Conservation (phyloP, 1,140 invertebrate species). For the Drosophila murphyi region DNA sequence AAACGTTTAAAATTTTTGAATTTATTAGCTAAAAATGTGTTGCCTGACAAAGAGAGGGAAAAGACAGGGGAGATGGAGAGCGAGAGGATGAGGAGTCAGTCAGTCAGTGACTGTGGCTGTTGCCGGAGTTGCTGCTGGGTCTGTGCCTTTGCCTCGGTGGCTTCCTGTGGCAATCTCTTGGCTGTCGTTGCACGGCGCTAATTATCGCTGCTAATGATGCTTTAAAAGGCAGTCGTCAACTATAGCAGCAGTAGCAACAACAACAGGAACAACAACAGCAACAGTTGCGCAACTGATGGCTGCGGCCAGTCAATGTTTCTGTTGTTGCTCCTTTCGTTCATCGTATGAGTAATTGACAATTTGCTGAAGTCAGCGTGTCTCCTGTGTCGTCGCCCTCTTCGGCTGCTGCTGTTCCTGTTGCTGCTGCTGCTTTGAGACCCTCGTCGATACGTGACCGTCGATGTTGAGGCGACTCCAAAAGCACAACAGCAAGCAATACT, state of each 20-base stretch:
- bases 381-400: slow-evolving; percentile 49
- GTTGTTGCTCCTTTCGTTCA: slow-evolving; percentile 68
- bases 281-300: slow-evolving; percentile 48
- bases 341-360: slow-evolving; percentile 83
- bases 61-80: neutral
- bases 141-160: slow-evolving; percentile 29
- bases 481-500: slow-evolving; percentile 24
- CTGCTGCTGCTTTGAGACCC: slow-evolving; percentile 22
- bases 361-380: slow-evolving; percentile 82
- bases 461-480: neutral
- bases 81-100: slow-evolving; percentile 26
- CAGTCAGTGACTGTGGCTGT: slow-evolving; percentile 22
- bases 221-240: slow-evolving; percentile 82
- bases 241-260: slow-evolving; percentile 51
- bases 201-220: slow-evolving; percentile 84
- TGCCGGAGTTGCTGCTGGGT: slow-evolving; percentile 13
- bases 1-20: slow-evolving; percentile 79
- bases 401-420: too few species aligned
- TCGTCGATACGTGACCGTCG: slow-evolving; percentile 47
- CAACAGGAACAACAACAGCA: slow-evolving; percentile 20
- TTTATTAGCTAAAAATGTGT: slow-evolving; percentile 75
- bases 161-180: slow-evolving; percentile 67
- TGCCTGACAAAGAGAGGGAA: slow-evolving; percentile 1
- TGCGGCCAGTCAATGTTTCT: slow-evolving; percentile 33
- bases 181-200: slow-evolving; percentile 82